Conservation (phyloP, 2,113 vertebrate species). For the Elgaria multicarinata region DNA sequence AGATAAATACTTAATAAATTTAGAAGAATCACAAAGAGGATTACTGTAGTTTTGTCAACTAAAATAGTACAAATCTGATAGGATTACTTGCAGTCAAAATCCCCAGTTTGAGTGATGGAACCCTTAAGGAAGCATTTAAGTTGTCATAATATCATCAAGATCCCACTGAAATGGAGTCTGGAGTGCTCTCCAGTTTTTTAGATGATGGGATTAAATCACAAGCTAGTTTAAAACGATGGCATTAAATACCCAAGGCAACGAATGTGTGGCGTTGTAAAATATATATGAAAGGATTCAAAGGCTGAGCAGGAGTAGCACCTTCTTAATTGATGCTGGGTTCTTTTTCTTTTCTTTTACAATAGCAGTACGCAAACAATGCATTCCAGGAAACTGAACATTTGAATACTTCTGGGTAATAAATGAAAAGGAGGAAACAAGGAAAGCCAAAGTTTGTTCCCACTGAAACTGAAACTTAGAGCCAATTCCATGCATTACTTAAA, state of each 20-base stretch:
- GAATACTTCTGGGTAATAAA: not conserved
- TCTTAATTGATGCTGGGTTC: not conserved
- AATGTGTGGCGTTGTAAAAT: slow-evolving; percentile 32
- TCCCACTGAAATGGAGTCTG: slow-evolving; percentile 33
- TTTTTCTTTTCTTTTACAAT: not conserved
- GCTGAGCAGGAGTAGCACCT: slow-evolving; percentile 9
- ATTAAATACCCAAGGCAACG: slow-evolving; percentile 38
- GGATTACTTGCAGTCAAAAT: slow-evolving; percentile 17
- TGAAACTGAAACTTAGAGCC: not conserved
- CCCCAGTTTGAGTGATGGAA: slow-evolving; percentile 37
- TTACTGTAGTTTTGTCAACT: slow-evolving; percentile 10
- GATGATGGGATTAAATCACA: slow-evolving; percentile 56
- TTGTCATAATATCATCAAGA: slow-evolving; percentile 35
- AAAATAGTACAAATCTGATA: not conserved
- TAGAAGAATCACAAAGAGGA: slow-evolving; percentile 2
- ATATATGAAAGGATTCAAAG: slow-evolving; percentile 29
- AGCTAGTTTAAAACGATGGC: slow-evolving; percentile 43
- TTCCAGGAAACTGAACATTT: not conserved
- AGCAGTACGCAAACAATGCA: not conserved
- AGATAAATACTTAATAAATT: slow-evolving; percentile 25
- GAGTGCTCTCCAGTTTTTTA: slow-evolving; percentile 43
- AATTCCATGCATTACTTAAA: not conserved
- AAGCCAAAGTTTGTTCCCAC: not conserved
- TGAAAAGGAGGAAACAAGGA: not conserved
- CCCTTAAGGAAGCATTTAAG: slow-evolving; percentile 37